Evolutionary conservation across 1,140 invertebrate genomes (phyloP), one percentile per base, ranked within the genome.

Genomic region (Drusus annulatus): DNA sequence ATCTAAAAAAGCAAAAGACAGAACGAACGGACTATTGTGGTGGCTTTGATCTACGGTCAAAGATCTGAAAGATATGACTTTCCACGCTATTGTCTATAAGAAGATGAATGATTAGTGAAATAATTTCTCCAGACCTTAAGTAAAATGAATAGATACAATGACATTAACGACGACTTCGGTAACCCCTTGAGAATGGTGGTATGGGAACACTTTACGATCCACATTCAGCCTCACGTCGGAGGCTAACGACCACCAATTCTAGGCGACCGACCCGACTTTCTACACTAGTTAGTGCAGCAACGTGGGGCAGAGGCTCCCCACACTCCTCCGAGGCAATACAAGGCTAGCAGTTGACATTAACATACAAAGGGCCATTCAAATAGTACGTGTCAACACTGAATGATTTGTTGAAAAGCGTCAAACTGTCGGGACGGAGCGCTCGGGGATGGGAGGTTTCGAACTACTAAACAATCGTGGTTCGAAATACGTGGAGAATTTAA

Each of bases 361-460:
- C 62, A 65, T 31, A 65, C 62, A 65, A 65, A 65, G 62, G 62
- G 28, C 7, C 7, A 60, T 60, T 60, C 13, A 19, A 60, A 60
- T 60, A 23, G 17, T 23, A 23, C 56, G 8, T 60, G 17, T 19
- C 23, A 60, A 60, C 2, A 60, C 56, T 17, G 15, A 60, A 60
- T 60, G 17, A 60, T 60, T 60, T 60, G 17, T 60, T 15, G 23
- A 60, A 60, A 23, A 45, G 13, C 36, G 0, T 45, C 36, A 13
- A 13, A 45, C 8, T 1, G 8, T 45, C 2, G 36, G 10, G 36
- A 45, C 8, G 36, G 36, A 45, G 10, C 1, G 36, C 2, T 45
- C 8, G 10, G 5, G 36, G 5, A 10, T 45, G 36, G 36, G 2
- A 45, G 13, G 36, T 1, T 45, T 45, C 31, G 31, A 13, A 45